phyloP scores from a whole-genome alignment of 2,797 vertebrate genomes.

The Natrix natrix region DNA sequence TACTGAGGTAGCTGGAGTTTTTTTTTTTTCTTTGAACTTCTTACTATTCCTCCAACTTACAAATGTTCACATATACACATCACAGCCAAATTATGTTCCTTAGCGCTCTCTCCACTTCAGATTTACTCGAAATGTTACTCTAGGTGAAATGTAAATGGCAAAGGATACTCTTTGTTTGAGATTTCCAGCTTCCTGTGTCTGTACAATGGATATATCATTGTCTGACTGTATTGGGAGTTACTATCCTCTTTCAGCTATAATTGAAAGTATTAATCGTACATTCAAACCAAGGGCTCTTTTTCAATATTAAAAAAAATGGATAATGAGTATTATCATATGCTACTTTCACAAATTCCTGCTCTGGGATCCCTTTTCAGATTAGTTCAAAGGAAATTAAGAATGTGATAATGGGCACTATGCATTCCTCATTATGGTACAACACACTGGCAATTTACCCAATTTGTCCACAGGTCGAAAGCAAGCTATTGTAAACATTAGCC shows the following conservation, averaged over 20 bases:
- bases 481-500: constrained; percentile 1
- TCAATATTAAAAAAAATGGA: constrained; percentile 25
- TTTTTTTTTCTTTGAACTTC: not conserved
- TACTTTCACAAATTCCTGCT: constrained; percentile 27
- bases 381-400: constrained; percentile 46
- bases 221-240: not conserved
- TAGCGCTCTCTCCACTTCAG: not conserved
- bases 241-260: not conserved
- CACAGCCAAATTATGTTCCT: not conserved
- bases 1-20: not conserved
- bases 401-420: constrained; percentile 12
- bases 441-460: not conserved
- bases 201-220: not conserved
- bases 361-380: constrained; percentile 31
- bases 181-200: not conserved
- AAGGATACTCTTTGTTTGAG: not conserved
- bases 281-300: constrained; percentile 28
- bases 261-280: constrained; percentile 46
- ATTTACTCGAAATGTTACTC: not conserved
- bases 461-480: constrained; percentile 14
- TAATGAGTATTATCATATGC: not conserved
- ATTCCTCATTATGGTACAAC: constrained; percentile 29
- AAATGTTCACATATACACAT: not conserved
- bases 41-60: not conserved
- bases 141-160: not conserved